Conservation (phyloP, 2,113 vertebrate species). For the Cervus canadensis region DNA sequence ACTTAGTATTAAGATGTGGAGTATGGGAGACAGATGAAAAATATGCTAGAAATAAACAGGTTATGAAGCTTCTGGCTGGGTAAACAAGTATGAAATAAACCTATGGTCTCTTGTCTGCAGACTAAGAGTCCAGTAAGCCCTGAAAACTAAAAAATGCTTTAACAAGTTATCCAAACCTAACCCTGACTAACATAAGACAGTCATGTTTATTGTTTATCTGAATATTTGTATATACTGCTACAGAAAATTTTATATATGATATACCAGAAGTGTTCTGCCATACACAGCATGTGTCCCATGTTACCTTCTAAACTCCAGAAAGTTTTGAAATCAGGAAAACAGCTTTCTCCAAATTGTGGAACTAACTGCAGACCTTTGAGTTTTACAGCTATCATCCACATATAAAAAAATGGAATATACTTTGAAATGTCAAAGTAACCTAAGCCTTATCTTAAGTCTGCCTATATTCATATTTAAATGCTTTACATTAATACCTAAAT, state of each 20-base stretch:
- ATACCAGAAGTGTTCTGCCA: not conserved
- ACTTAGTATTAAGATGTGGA: not conserved
- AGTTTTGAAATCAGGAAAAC: not conserved
- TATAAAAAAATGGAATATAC: not conserved
- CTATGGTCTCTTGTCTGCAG: not conserved
- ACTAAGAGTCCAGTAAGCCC: not conserved
- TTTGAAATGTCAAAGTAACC: not conserved
- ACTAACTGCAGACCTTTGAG: not conserved
- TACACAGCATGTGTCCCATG: not conserved
- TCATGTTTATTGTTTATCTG: not conserved
- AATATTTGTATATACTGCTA: not conserved
- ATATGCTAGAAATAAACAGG: constrained; percentile 46
- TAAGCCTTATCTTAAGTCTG: constrained; percentile 18
- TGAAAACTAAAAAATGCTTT: not conserved
- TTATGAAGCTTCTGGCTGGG: constrained; percentile 18
- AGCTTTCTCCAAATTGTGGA: not conserved
- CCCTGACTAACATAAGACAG: not conserved
- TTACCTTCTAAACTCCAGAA: not conserved
- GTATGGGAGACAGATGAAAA: constrained; percentile 25
- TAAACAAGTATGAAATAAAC: constrained; percentile 32
- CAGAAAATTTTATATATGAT: not conserved
- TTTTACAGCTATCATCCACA: not conserved
- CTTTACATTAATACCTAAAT: not conserved
- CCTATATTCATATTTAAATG: constrained; percentile 9
- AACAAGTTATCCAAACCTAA: constrained; percentile 16